Evolutionary conservation across 2,888 invertebrate species (phyloP).

Genomic region (Druceiella hillmani): DNA sequence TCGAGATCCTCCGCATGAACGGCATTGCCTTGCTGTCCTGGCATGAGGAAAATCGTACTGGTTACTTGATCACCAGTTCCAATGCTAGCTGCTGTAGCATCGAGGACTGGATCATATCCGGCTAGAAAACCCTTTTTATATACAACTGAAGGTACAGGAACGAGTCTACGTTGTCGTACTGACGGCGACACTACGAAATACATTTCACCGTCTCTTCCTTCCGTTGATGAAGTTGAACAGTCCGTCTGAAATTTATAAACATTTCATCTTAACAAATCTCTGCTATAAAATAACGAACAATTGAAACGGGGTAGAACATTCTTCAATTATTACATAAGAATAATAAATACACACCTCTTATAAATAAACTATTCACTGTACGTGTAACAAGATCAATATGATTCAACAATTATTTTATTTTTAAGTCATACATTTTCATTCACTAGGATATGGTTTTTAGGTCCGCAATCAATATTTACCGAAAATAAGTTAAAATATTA

Average conservation of each 20-base stretch:
- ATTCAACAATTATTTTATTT: no score
- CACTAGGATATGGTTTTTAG: no score
- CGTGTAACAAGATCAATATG: no score
- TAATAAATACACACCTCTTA: no score
- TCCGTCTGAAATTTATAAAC: constrained; percentile 60
- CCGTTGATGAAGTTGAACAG: constrained; percentile 66
- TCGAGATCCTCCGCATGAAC: constrained; percentile 76
- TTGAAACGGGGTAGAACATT: no score
- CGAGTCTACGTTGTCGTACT: constrained; percentile 70
- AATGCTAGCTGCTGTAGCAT: constrained; percentile 77
- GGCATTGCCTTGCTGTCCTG: constrained; percentile 77
- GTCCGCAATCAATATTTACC: no score
- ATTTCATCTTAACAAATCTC: constrained; percentile 7
- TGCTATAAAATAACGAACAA: no score
- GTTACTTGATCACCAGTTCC: constrained; percentile 65
- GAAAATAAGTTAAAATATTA: constrained; percentile 6
- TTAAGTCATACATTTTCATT: no score
- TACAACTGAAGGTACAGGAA: constrained; percentile 79
- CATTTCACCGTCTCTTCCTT: constrained; percentile 78
- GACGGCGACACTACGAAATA: constrained; percentile 81
- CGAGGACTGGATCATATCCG: constrained; percentile 78
- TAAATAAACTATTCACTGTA: no score
- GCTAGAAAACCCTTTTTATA: constrained; percentile 73
- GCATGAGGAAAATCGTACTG: constrained; percentile 77
- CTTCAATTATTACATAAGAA: no score